Conservation (phyloP, 2,888 invertebrate species). For the Colletes collaris region DNA sequence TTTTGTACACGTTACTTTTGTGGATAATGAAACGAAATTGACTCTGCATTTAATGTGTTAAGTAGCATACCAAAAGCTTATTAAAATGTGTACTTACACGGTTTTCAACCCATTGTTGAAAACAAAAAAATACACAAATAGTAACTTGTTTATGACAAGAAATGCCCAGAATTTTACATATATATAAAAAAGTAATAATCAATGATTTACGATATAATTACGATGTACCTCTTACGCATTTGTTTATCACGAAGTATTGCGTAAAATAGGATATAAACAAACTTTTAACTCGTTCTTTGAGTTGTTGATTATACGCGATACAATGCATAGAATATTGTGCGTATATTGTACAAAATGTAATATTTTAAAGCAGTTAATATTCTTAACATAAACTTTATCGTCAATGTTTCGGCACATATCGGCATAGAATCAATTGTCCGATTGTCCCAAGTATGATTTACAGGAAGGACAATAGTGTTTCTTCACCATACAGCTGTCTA, state of each 20-base stretch:
- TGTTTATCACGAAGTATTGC: background rate
- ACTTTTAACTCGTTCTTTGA: background rate
- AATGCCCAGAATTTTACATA: no score
- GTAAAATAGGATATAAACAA: background rate
- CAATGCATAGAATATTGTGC: background rate
- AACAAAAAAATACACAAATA: no score
- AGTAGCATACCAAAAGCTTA: no score
- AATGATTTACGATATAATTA: no score
- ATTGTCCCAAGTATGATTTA: slow-evolving; percentile 81
- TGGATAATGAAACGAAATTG: no score
- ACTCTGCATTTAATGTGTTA: no score
- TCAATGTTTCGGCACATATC: background rate
- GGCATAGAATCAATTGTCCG: slow-evolving; percentile 66
- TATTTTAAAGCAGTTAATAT: background rate
- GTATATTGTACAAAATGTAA: background rate
- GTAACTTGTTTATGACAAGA: no score
- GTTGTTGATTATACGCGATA: background rate
- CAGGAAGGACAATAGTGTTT: slow-evolving; percentile 84
- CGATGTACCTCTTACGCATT: background rate
- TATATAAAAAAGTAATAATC: no score
- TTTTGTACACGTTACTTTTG: no score
- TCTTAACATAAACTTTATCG: no score
- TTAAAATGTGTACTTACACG: no score
- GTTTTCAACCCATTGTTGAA: no score
- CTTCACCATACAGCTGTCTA: slow-evolving; percentile 82